Evolutionary conservation across 2,797 vertebrate genomes (phyloP), one percentile per base, ranked within the genome.

Genomic region (Fratercula arctica): DNA sequence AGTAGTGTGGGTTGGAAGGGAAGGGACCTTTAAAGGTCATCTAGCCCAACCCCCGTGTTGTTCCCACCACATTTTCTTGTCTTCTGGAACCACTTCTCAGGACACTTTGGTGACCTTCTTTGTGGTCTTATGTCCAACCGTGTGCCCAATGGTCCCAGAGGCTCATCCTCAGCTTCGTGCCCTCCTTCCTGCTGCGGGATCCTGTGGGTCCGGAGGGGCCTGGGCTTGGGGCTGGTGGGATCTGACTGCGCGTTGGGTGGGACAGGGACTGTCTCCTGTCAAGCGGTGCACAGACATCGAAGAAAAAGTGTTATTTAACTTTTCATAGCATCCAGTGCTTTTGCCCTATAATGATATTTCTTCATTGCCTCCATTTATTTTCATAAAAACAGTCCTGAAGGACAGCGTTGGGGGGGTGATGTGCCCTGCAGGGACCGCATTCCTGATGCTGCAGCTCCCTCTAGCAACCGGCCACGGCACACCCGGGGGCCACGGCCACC

Each of bases 391-490:
- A 43, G 26, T 54, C 51, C 77, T 67, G 86, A 88, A 68, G 83
- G 93, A 72, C 70, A 78, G 84, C n/a, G 45, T 64, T 11, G 72
- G 78, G 84, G 31, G 25, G 85, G 43, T 50, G 14, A 33, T 10
- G 53, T 5, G 35, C 6, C 68, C 45, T 11, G 31, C 41, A 51
- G 24, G 10, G 0, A 59, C 68, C 39, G 6, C 89, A 98, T 98
- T 98, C 97, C 93, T 96, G 96, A 93, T 96, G 93, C 94, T 97
- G 94, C 97, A 97, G 97, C 97, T 97, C 98, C 97, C 98, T 94
- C 98, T 98, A 98, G 97, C 93, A 97, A 82, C 69, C 21, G 28
- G 39, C 26, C 35, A 29, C 6, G 9, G 63, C 46, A 16, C 25
- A 23, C 39, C 56, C 7, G 7, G 25, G n/a, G 66, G 33, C 24